Conservation (phyloP, 2,888 invertebrate species). For the Apodemia mormo region DNA sequence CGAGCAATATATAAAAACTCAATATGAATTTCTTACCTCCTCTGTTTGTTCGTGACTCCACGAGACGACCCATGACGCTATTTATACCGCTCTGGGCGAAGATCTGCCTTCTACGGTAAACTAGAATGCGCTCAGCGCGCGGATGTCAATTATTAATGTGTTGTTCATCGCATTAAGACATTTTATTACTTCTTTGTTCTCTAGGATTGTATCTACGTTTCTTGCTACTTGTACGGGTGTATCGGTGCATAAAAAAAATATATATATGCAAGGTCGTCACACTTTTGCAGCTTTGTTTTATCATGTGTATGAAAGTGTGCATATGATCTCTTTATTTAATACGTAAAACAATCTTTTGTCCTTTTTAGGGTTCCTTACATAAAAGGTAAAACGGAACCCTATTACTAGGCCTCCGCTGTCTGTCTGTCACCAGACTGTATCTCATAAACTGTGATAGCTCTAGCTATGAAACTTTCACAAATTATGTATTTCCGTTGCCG, state of each 20-base stretch:
- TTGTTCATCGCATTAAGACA: slow-evolving; percentile 16
- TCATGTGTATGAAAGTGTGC: background rate
- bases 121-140: slow-evolving; percentile 58
- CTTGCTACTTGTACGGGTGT: slow-evolving; percentile 1
- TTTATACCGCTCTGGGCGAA: slow-evolving; percentile 68
- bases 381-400: no score
- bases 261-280: slow-evolving; percentile 1
- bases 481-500: no score
- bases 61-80: slow-evolving; percentile 45
- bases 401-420: no score
- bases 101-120: slow-evolving; percentile 73
- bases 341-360: no score
- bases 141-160: slow-evolving; percentile 58
- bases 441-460: no score
- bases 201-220: background rate
- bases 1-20: no score
- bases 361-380: no score
- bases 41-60: background rate
- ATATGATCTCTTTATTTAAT: no score
- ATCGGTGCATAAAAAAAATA: background rate
- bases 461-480: no score
- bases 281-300: slow-evolving; percentile 4
- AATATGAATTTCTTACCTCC: background rate
- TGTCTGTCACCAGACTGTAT: no score
- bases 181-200: slow-evolving; percentile 16